A percentile compares a stretch with the other conserved stretches of the same genome.
These are phyloP conservation scores for Mastomys coucha DNA, from an alignment of 2,113 vertebrate species.

Conservation along the genomic window DNA sequence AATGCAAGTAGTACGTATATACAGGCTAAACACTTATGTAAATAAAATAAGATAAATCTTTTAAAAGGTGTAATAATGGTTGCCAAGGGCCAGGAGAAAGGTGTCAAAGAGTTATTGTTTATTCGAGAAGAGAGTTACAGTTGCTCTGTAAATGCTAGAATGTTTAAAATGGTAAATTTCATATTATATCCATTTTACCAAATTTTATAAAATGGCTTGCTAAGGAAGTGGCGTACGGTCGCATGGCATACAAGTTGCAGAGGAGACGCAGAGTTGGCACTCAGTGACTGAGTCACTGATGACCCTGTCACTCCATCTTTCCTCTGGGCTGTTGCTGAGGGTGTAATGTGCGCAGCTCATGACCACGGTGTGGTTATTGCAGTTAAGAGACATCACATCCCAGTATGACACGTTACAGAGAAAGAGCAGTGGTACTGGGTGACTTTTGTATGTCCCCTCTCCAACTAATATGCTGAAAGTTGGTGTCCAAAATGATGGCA, in stretches of 20 bases:
- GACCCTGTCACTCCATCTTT: not conserved
- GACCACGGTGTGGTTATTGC: not conserved
- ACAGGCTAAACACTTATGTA: no score
- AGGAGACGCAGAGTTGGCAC: fast-evolving
- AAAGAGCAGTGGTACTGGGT: not conserved
- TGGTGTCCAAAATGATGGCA: not conserved
- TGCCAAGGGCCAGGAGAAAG: not conserved
- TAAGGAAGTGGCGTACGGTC: not conserved
- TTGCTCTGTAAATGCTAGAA: not conserved
- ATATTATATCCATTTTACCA: not conserved
- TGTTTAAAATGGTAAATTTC: not conserved
- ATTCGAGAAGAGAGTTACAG: not conserved
- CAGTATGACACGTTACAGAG: not conserved
- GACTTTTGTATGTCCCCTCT: no score
- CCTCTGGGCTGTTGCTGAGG: not conserved
- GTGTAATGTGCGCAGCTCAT: not conserved
- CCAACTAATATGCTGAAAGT: not conserved
- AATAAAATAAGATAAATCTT: not conserved
- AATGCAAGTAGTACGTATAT: not conserved
- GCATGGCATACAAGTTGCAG: not conserved
- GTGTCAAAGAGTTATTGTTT: not conserved
- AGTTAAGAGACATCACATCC: not conserved
- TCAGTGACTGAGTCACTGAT: not conserved
- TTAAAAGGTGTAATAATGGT: not conserved
- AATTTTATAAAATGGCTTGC: not conserved